Base-by-base conservation (phyloP, 2,113 vertebrate genomes). In the Myxocyprinus asiaticus region DNA sequence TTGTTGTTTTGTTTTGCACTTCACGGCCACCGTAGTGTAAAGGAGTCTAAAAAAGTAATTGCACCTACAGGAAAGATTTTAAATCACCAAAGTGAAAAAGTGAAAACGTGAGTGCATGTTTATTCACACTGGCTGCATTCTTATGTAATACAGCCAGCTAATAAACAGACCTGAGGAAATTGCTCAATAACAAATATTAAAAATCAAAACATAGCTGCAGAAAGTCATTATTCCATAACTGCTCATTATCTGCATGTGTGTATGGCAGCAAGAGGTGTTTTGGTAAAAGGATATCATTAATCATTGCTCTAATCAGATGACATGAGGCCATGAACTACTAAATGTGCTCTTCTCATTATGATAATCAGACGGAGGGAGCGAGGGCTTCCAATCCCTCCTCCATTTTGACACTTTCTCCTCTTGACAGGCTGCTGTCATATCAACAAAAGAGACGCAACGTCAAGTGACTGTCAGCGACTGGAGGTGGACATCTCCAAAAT, bases 301-400 rank as follows among this genome's bases (percentile, higher is more conserved):
- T 98, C 97, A 99, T 93, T 92, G 93, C 92, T 94, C 94, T 96
- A 96, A 98, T 98, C 96, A 96, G 94, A 94, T 98, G 97, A 98
- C 97, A 98, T 94, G 94, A 87, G 92, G 97, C 96, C 96, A 82
- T 93, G 95, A 94, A 94, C 94, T 87, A 89, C 94, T 98, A 97
- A 98, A 88, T 94, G 96, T 96, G 95, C 96, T 97, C 97, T 96
- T 94, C 96, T 97, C 97, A 96, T 96, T 97, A 99, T 99, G 96
- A 94, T 98, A 98, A 98, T 98, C 89, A 83, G 91, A 92, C 89
- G 92, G 94, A 95, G 95, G 95, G 94, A 93, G 79, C 93, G 90
- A 95, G 92, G 87, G 90, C 90, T 90, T 91, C 87, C 77, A 72
- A 59, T 75, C 80, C 81, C 81, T 76, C 77, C 84, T 84, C 84